phyloP scores from a whole-genome alignment of 2,888 invertebrate genomes.

The Phengaris arion region DNA sequence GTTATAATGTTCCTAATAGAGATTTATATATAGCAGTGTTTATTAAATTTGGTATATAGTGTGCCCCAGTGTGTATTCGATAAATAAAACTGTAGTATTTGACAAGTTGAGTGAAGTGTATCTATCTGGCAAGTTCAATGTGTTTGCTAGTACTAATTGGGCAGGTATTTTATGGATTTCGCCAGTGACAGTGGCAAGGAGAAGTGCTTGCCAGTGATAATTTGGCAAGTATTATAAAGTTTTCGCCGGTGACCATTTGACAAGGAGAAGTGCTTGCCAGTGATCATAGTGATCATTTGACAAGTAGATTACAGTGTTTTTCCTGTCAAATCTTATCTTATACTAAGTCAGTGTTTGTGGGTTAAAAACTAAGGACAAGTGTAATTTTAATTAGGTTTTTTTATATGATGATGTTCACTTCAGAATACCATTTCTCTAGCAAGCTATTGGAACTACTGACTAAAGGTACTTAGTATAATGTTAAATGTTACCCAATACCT shows the following conservation, averaged over 20 bases:
- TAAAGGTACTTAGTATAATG: slow-evolving; percentile 52
- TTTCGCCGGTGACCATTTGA: background rate
- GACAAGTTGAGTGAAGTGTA: background rate
- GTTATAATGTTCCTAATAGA: background rate
- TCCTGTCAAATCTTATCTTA: background rate
- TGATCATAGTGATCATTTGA: background rate
- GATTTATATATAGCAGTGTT: slow-evolving; percentile 4
- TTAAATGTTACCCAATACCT: background rate
- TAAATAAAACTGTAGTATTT: background rate
- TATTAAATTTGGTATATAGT: too few species aligned
- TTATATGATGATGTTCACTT: slow-evolving; percentile 53
- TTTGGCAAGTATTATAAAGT: background rate
- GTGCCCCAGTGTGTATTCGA: background rate
- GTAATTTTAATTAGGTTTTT: slow-evolving; percentile 28
- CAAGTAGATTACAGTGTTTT: background rate
- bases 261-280: background rate
- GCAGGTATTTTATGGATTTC: background rate
- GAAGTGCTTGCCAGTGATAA: background rate
- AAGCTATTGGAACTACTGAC: slow-evolving; percentile 70
- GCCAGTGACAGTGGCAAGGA: background rate
- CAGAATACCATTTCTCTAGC: slow-evolving; percentile 72
- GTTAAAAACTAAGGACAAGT: slow-evolving; percentile 25
- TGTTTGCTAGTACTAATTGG: background rate
- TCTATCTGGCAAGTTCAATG: background rate
- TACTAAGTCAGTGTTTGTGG: background rate